Evolutionary conservation across 2,113 vertebrate species (phyloP), one percentile per base, ranked within the genome.

Genomic region (Neolamprologus ventralis): DNA sequence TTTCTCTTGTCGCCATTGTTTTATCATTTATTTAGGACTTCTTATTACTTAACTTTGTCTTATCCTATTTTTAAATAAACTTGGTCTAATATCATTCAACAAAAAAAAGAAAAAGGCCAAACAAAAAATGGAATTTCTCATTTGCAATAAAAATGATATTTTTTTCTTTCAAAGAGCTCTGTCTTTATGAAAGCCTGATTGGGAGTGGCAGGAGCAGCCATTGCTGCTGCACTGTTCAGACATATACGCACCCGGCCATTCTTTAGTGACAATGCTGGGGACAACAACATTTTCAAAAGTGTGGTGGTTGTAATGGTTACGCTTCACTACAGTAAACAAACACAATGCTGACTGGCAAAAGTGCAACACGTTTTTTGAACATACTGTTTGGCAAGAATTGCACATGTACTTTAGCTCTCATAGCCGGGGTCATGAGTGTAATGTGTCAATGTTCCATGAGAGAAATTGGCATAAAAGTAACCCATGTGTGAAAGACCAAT

Each of bases 221-320:
- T 23, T 40, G 65, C 12, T 42, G 35, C 65, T 9, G 12, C 5
- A 19, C 9, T 63, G 28, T 1, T 6, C 33, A 40, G 0, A 68
- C 35, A 71, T 37, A 71, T 42, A 71, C 1, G 7, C 2, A 71
- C 21, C 7, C n/a, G 0, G 12, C n/a, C 7, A 71, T 42, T 23
- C 65, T 42, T 73, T 45, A 73, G 12, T 45, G 37, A 42, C 5
- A 42, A 71, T 45, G 68, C 2, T 71, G 35, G 63, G n/a, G 0
- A 68, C 35, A 40, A 35, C 58, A 35, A 63, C 9, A 5, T 63
- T 63, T 63, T 63, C 58, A 63, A 35, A 19, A 23, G 37, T 42
- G 65, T 9, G n/a, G 37, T 71, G 37, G 65, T 71, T 4, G 65
- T 42, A 23, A 42, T 2, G 65, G 37, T 16, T 23, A 42, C n/a